Base-by-base conservation (phyloP, 2,888 invertebrate genomes). In the Heteromyza rotundicornis region DNA sequence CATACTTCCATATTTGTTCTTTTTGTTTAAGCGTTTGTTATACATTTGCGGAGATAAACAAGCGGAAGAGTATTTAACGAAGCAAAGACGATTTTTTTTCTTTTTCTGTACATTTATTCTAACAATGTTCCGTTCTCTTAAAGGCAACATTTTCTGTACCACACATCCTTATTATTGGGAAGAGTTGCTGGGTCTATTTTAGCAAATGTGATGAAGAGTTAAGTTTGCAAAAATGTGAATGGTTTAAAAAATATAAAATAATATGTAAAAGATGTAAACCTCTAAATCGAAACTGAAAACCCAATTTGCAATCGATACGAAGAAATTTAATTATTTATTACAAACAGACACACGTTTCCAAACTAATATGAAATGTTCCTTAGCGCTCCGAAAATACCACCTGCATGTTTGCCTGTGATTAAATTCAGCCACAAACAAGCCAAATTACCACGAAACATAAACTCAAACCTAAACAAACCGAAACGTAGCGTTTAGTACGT, bases 11-110 rank as follows among this genome's bases (percentile, higher is more conserved):
- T 8, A 3, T 35, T 12, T 59, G 27, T 35, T 56, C 49, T 52
- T 63, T 67, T 69, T 70, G 66, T 76, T 69, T 73, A 73, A 72
- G 72, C 67, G 63, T 68, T 69, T 68, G 68, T 71, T 68, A 76
- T 76, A 76, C 75, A 76, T 77, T 77, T 75, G 66, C 72, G 63
- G 68, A 75, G 74, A 76, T 77, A 77, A 77, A 77, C 76, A 72
- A 75, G 72, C 72, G 76, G 72, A 76, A 72, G 40, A 10, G 67
- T 68, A 71, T 72, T 72, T 70, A 72, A 70, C 66, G 71, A 66
- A 62, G 67, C 10, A 40, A 40, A 70, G n/a, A n/a, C n/a, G n/a
- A n/a, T n/a, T n/a, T n/a, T n/a, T n/a, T n/a, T n/a, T n/a, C n/a
- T n/a, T n/a, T n/a, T n/a, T n/a, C n/a, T n/a, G n/a, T n/a, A n/a